Evolutionary conservation across 2,888 invertebrate genomes (phyloP), one percentile per base, ranked within the genome.

Genomic region (Mechanitis mazaeus): DNA sequence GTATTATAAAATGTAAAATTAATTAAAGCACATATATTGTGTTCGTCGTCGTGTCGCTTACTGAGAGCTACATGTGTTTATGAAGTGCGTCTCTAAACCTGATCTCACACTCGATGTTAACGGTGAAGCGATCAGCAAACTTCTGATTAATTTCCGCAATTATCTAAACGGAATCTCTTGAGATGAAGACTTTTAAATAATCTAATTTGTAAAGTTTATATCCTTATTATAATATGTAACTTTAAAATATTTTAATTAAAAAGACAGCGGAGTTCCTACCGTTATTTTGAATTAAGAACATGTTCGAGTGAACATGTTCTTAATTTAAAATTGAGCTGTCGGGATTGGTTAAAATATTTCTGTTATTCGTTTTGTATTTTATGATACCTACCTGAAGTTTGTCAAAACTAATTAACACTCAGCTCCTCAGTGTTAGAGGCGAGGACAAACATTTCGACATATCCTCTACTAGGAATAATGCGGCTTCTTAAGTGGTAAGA

Each of bases 21-120:
- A 28, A 54, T 7, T 47, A 33, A 56, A 33, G 35, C 45, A 46
- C 3, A 11, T 38, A 46, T 53, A 61, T 31, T 20, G 42, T 55
- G 46, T 38, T 5, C 31, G 11, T 55, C 35, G 46, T 33, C 11
- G 12, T n/a, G n/a, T 12, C 1, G 20, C 11, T 11, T 45, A 35
- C 54, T 7, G 33, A 46, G 31, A 7, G n/a, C 9, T n/a, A 6
- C 33, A 35, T 35, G 4, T 3, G 35, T 35, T 35, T 35, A 46
- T 20, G 20, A 38, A 54, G 56, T 59, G 45, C 55, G 60, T 54
- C 56, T 53, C 58, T 53, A 65, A 69, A 68, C 68, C 66, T 63
- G 69, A 65, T 68, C 62, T 61, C 65, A 62, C 66, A 66, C 60
- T 59, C 61, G 64, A 68, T 68, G 64, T 65, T 59, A 67, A 67